phyloP scores from a whole-genome alignment of 64 coral and sea anemone species.

The Pachyseris speciosa region DNA sequence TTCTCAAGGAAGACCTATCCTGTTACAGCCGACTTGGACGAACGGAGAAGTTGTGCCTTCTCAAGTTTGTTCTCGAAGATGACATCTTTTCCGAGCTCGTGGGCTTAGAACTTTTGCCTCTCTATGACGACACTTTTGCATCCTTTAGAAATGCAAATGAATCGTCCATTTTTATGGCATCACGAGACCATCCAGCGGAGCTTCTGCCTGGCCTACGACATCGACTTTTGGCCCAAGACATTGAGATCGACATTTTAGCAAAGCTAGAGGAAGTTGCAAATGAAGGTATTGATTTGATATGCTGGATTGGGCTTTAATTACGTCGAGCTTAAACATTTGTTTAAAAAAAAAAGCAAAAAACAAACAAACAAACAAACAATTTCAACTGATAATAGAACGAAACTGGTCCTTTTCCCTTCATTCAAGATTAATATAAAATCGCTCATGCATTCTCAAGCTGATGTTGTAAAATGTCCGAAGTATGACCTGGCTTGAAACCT shows the following conservation, averaged over 20 bases:
- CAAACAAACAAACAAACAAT: no score
- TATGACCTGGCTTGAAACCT: no score
- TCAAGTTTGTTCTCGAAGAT: constrained; percentile 61
- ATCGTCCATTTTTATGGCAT: constrained; percentile 40
- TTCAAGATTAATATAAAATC: no score
- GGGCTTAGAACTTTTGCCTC: constrained; percentile 61
- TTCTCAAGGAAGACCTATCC: background rate
- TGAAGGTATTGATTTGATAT: constrained; percentile 16
- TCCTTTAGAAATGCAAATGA: background rate
- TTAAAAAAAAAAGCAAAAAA: no score
- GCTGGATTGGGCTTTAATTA: background rate
- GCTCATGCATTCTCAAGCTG: no score
- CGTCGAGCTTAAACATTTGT: background rate
- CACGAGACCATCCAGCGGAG: constrained; percentile 42
- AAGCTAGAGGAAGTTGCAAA: constrained; percentile 18
- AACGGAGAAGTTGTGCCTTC: constrained; percentile 60
- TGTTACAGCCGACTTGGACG: background rate
- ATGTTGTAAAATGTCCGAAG: no score
- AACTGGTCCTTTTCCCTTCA: no score
- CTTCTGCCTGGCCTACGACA: constrained; percentile 49
- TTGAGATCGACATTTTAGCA: background rate
- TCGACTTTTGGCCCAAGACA: constrained; percentile 34
- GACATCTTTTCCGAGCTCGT: constrained; percentile 33
- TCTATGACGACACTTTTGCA: constrained; percentile 38
- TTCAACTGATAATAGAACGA: no score